A percentile compares a stretch with the other conserved stretches of the same genome.
Conservation (phyloP, 2,113 vertebrate species). For the Sinocyclocheilus anshuiensis region DNA sequence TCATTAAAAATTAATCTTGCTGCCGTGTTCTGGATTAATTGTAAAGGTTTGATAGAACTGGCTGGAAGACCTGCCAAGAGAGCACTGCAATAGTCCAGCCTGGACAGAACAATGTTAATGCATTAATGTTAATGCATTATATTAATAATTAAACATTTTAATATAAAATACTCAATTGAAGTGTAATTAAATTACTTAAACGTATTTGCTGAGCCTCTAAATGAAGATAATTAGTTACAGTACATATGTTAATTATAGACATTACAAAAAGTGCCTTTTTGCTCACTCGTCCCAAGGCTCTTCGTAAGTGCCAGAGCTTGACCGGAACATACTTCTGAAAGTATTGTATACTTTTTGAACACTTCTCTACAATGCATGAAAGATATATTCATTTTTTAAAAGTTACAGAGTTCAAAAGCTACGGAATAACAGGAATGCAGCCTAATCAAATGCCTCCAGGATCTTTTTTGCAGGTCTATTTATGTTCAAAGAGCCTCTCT, state of each 20-base stretch:
- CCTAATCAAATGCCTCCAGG: conserved; percentile 3
- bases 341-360: neutral
- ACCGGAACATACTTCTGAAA: neutral
- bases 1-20: no score
- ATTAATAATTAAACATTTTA: neutral
- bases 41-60: no score
- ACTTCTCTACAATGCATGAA: neutral
- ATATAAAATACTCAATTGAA: neutral
- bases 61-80: no score
- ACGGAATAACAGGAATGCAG: neutral
- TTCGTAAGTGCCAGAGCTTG: neutral
- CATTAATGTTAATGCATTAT: no score
- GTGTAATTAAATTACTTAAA: neutral
- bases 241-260: neutral
- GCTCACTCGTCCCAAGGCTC: neutral
- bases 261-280: neutral
- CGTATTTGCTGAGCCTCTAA: neutral
- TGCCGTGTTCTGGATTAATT: no score
- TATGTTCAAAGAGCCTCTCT: conserved; percentile 16
- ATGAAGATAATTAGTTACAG: neutral
- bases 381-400: neutral
- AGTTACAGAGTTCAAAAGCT: neutral
- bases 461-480: neutral
- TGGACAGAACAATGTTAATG: no score
- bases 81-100: no score